A percentile compares a stretch with the other conserved stretches of the same genome.
Conservation (phyloP, 1,140 invertebrate species). For the Tetragnatha versicolor region DNA sequence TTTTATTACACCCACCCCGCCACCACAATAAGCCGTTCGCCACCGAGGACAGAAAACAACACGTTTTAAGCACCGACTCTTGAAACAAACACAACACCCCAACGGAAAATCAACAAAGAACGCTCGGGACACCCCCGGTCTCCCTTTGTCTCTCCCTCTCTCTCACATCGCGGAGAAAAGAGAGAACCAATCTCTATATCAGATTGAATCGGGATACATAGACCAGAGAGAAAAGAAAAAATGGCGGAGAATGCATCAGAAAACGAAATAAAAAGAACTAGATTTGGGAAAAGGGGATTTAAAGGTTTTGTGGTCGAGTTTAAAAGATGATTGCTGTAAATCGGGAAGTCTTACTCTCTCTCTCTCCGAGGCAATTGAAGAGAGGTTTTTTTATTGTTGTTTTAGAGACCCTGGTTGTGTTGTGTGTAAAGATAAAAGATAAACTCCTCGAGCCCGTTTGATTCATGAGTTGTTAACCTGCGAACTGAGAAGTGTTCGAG, state of each 20-base stretch:
- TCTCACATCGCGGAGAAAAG: no score
- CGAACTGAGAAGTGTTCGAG: not conserved
- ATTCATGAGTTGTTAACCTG: not conserved
- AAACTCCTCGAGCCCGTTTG: not conserved
- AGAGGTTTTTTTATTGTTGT: not conserved
- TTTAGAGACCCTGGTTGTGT: not conserved
- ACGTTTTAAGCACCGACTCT: no score
- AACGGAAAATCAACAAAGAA: no score
- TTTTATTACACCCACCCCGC: no score
- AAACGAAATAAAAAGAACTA: slow-evolving; percentile 42
- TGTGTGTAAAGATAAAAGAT: not conserved
- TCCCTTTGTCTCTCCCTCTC: no score
- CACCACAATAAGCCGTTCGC: no score
- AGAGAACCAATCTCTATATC: slow-evolving; percentile 34
- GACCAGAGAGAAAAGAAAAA: slow-evolving; percentile 19
- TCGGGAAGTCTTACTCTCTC: slow-evolving; percentile 24
- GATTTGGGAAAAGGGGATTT: slow-evolving; percentile 52
- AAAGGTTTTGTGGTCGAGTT: slow-evolving; percentile 52
- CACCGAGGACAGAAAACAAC: no score
- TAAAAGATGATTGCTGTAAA: slow-evolving; percentile 52
- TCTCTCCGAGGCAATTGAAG: slow-evolving; percentile 29
- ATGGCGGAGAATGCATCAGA: not conserved
- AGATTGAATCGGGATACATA: slow-evolving; percentile 42
- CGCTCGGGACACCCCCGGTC: no score
- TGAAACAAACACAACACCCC: no score